phyloP scores from a whole-genome alignment of 2,113 vertebrate species.

The Cromileptes altivelis region DNA sequence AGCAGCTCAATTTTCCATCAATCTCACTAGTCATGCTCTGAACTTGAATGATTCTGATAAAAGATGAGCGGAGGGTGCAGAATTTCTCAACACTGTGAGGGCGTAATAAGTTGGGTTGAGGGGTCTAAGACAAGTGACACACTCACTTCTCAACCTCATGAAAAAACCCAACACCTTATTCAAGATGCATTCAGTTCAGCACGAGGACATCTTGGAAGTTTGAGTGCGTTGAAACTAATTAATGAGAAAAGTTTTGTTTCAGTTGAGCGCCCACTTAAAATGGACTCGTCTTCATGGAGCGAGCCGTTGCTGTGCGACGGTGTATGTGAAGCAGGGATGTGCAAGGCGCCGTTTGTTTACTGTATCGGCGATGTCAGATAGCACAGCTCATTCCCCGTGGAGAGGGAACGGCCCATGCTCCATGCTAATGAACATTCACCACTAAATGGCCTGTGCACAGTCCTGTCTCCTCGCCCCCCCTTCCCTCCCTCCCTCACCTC shows the following conservation, averaged over 20 bases:
- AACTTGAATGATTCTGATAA: constrained; percentile 86
- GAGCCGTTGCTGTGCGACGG: constrained; percentile 7
- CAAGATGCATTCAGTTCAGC: constrained; percentile 22
- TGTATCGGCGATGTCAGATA: constrained; percentile 67
- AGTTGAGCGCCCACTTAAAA: constrained; percentile 59
- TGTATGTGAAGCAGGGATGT: constrained; percentile 51
- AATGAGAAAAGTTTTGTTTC: constrained; percentile 66
- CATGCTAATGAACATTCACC: constrained; percentile 83
- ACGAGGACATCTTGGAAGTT: constrained; percentile 32
- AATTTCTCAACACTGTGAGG: constrained; percentile 61
- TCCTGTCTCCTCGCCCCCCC: constrained; percentile 46
- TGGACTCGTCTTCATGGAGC: constrained; percentile 42
- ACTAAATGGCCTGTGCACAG: constrained; percentile 68
- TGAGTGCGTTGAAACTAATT: constrained; percentile 61
- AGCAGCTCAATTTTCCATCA: constrained; percentile 89
- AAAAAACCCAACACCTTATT: constrained; percentile 19
- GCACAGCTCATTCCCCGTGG: constrained; percentile 59
- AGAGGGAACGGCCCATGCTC: constrained; percentile 59
- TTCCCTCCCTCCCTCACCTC: constrained; percentile 25
- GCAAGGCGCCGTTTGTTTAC: constrained; percentile 71
- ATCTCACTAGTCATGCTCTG: constrained; percentile 89
- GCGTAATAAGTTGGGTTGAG: constrained; percentile 57
- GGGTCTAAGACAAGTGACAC: constrained; percentile 35
- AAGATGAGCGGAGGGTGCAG: constrained; percentile 62
- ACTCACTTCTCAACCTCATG: constrained; percentile 25